Percentiles rank a stretch among this genome's conserved stretches.
Conservation (phyloP, 1,140 invertebrate species). For the Halictus rubicundus region DNA sequence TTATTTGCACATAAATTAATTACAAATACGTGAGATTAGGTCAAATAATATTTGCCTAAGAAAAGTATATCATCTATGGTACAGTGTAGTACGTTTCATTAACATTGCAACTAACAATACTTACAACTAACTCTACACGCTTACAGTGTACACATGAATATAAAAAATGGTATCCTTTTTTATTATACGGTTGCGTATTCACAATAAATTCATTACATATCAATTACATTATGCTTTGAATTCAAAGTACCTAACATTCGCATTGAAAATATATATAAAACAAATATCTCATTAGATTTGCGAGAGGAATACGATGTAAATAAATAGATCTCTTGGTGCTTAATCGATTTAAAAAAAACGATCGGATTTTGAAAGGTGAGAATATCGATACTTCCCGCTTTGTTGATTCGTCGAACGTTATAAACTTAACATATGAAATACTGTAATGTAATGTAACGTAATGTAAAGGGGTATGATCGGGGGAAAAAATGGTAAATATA, state of each 20-base stretch:
- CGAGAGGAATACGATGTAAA: neutral
- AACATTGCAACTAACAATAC: constrained; percentile 62
- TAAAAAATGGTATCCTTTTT: constrained; percentile 48
- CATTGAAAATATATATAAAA: constrained; percentile 13
- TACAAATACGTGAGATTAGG: constrained; percentile 69
- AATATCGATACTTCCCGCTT: constrained; percentile 6
- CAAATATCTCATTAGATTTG: neutral
- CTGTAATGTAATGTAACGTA: neutral
- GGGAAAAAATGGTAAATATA: neutral
- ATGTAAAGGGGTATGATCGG: neutral
- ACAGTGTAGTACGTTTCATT: constrained; percentile 45
- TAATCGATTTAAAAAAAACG: constrained; percentile 33
- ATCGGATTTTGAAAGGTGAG: too few relatives aligned
- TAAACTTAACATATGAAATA: constrained; percentile 41
- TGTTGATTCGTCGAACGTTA: neutral
- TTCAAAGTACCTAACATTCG: neutral
- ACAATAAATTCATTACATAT: constrained; percentile 2
- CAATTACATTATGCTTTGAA: constrained; percentile 9
- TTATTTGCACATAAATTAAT: constrained; percentile 74
- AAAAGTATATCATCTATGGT: constrained; percentile 60
- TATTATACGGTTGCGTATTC: constrained; percentile 15
- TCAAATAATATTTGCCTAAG: constrained; percentile 68
- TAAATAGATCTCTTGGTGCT: constrained; percentile 22
- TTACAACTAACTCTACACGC: constrained; percentile 64
- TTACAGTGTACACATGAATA: constrained; percentile 55